Percentiles rank a stretch among this genome's conserved stretches.
Evolutionary conservation across 2,797 vertebrate species (phyloP).

Genomic region (Gadopsis marmoratus): DNA sequence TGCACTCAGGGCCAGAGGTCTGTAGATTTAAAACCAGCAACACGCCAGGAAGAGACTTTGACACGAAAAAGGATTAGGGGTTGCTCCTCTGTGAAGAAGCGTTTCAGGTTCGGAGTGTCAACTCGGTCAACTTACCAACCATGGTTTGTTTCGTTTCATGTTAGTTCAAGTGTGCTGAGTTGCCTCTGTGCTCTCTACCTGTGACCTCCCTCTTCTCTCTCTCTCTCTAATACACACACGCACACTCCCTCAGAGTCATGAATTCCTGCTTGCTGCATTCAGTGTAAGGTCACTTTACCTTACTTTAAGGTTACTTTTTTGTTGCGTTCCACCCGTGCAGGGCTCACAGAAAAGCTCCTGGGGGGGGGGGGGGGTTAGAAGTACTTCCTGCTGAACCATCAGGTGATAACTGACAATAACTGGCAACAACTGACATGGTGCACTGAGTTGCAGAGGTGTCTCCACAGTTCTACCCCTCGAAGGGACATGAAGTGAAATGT

Average conservation of each 20-base stretch:
- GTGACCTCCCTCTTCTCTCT: slow-evolving; percentile 36
- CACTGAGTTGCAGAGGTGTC: slow-evolving; percentile 31
- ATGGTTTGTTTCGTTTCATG: slow-evolving; percentile 51
- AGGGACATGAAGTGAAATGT: slow-evolving; percentile 34
- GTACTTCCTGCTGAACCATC: slow-evolving; percentile 59
- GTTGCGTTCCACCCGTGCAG: slow-evolving; percentile 43
- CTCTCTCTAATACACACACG: slow-evolving; percentile 25
- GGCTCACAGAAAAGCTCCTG: slow-evolving; percentile 54
- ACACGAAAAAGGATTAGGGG: slow-evolving; percentile 42
- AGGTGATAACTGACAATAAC: slow-evolving; percentile 61
- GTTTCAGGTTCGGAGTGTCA: slow-evolving; percentile 49
- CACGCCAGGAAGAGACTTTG: slow-evolving; percentile 33
- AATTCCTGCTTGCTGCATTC: slow-evolving; percentile 30
- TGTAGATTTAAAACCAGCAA: slow-evolving; percentile 42
- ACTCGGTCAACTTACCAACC: slow-evolving; percentile 48
- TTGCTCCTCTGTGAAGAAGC: slow-evolving; percentile 20
- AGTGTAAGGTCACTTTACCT: not conserved
- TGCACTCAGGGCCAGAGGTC: slow-evolving; percentile 39
- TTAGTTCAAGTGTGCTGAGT: slow-evolving; percentile 56
- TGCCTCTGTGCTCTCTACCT: slow-evolving; percentile 30
- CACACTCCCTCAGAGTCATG: slow-evolving; percentile 15
- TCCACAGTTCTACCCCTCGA: not conserved
- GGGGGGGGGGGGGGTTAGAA: slow-evolving; percentile 14
- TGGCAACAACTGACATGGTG: slow-evolving; percentile 32
- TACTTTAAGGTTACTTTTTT: not conserved